Base-by-base conservation (phyloP, 2,797 vertebrate genomes). In the Bryconaethiops microstoma region DNA sequence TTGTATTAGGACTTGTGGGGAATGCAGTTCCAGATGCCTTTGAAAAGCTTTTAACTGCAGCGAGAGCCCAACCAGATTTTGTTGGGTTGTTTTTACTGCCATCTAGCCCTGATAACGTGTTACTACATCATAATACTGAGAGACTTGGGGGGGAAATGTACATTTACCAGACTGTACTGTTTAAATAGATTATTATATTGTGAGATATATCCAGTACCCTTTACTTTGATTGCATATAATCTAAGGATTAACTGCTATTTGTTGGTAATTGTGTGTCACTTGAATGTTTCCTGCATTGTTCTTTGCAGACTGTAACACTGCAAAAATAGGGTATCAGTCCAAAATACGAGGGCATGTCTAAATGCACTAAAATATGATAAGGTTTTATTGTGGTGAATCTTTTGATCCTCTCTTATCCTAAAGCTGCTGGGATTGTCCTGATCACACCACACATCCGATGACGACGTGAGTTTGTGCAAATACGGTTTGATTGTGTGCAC, bases 341-440 rank as follows among this genome's bases (percentile, higher is more conserved):
- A 89, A 86, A 88, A 86, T 87, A 85, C 54, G 88, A 88, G 86
- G 90, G 89, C 91, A 86, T 89, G 88, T 90, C 83, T 87, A 89
- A 90, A 91, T 93, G 92, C 93, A 94, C 93, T 93, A 94, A 92
- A 89, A 69, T 54, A 68, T 85, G 86, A 88, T 90, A 86, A 89
- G 91, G 87, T 83, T 87, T 90, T 86, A 76, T 87, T 71, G 87
- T 82, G 68, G 79, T 64, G 42, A 29, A 19, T 63, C 85, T 91
- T 87, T 83, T 82, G 81, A 79, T 86, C 45, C 82, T 68, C 74
- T 84, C 82, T 73, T 73, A 79, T 59, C 77, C 29, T 40, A 39
- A 65, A 73, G 77, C 42, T 84, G 40, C 63, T 86, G 59, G 45
- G 79, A 82, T 62, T 83, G 77, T 84, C 84, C 80, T 80, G 75